phyloP scores from a whole-genome alignment of 2,113 vertebrate genomes.

The Axis porcinus region DNA sequence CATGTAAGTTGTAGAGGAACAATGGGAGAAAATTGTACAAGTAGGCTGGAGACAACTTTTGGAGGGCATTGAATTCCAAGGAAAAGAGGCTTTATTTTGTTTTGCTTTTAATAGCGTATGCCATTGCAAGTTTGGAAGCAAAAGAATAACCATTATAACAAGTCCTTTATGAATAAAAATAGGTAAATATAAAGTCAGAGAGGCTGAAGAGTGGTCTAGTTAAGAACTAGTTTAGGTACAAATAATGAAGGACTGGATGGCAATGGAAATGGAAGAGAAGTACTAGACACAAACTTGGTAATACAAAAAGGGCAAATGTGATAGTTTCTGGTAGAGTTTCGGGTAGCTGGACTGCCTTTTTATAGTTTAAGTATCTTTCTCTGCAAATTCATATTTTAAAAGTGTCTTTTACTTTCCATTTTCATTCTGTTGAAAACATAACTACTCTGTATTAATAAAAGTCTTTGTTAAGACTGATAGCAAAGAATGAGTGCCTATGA shows the following conservation, averaged over 20 bases:
- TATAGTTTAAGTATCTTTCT: neutral
- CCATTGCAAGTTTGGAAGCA: neutral
- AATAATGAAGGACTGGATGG: neutral
- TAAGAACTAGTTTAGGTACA: neutral
- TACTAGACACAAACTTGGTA: neutral
- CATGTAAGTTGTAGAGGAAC: neutral
- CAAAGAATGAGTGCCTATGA: neutral
- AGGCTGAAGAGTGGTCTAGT: neutral
- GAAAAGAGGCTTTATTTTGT: conserved; percentile 7
- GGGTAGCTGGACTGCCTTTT: neutral
- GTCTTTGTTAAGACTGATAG: neutral
- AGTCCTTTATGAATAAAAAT: neutral
- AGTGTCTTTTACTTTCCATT: neutral
- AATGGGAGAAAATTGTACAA: neutral
- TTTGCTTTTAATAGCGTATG: neutral
- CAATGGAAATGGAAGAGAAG: neutral
- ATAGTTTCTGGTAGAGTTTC: neutral
- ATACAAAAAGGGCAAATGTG: neutral
- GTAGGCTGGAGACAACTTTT: neutral
- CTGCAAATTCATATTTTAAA: neutral
- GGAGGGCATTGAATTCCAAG: neutral
- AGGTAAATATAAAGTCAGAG: neutral
- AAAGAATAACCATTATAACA: neutral
- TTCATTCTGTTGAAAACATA: conserved; percentile 14
- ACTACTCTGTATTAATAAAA: neutral